A percentile compares a stretch with the other conserved stretches of the same genome.
phyloP scores from a whole-genome alignment of 2,797 vertebrate genomes.

The Taenioides sp. region DNA sequence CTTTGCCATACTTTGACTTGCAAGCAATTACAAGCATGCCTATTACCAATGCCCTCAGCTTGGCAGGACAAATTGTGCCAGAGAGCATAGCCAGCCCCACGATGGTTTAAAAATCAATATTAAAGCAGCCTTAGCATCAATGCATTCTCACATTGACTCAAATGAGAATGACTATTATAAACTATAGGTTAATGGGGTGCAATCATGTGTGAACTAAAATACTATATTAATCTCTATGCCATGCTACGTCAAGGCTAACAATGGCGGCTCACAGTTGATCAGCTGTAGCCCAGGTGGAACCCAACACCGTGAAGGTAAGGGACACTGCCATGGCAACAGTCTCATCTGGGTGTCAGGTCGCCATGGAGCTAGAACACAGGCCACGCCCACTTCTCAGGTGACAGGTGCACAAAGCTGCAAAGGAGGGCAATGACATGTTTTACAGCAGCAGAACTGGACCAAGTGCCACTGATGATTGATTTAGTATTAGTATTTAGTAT shows the following conservation, averaged over 20 bases:
- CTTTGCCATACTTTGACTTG: neutral
- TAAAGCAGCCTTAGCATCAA: neutral
- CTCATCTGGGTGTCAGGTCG: slow-evolving; percentile 55
- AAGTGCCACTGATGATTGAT: neutral
- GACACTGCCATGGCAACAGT: slow-evolving; percentile 43
- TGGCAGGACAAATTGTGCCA: neutral
- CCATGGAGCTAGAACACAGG: slow-evolving; percentile 23
- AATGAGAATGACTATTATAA: neutral
- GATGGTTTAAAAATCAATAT: neutral
- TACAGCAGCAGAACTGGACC: slow-evolving; percentile 11
- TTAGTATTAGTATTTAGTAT: neutral
- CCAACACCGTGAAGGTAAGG: slow-evolving; percentile 39
- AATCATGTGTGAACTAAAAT: neutral
- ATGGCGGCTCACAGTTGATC: slow-evolving; percentile 23
- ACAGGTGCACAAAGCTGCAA: slow-evolving; percentile 42
- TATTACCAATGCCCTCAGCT: neutral
- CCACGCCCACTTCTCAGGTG: slow-evolving; percentile 52
- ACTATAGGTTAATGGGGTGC: neutral
- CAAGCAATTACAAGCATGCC: neutral
- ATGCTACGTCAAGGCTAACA: neutral
- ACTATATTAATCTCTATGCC: neutral
- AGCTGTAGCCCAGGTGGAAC: slow-evolving; percentile 29
- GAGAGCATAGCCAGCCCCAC: neutral
- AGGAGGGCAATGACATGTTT: slow-evolving; percentile 11
- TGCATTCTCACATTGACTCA: neutral